Evolutionary conservation across 2,888 invertebrate species (phyloP), one percentile per base, ranked within the genome.

Genomic region (Hemicrepidius hirtus): DNA sequence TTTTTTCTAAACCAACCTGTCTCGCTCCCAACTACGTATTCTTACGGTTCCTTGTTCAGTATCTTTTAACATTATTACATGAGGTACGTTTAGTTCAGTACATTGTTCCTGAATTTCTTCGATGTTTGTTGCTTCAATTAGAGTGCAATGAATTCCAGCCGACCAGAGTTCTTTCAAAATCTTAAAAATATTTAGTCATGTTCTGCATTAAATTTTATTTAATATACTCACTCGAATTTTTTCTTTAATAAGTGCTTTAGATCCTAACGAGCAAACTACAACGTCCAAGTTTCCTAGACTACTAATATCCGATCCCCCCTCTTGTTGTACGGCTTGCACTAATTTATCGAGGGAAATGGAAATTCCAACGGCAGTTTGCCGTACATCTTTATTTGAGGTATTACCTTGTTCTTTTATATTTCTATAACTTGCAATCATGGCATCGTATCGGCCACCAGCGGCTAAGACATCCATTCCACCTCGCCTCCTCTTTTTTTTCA

Each of bases 391-490:
- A 24, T 75, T 78, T 6, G 74, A 63, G 73, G 81, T 80, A 70
- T 78, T 81, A 2, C 81, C 82, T 62, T 82, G 80, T 37, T 82
- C 82, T 70, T 83, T 78, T 16, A 82, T 87, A 75, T 89, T 90
- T 86, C 93, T 90, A 81, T 93, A 94, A 63, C 91, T 90, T 64
- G 90, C 88, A 12, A 98, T 90, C 88, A 97, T 89, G 9, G 90
- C 90, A 85, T 98, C 97, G 80, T 97, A 98, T 78, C 97, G 91
- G 41, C 97, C 97, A 0, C 98, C 98, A 6, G 92, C 94, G 0
- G 97, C 97, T 49, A 98, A 88, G 0, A 97, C 91, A 77, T 90
- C 94, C 80, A 88, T 90, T 75, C 87, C 91, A 16, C 86, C 85
- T 73, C 87, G 88, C 74, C 88, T 88, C 65, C 88, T 87, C 75